These are phyloP conservation scores for Ctena decussata DNA, from an alignment of 2,888 invertebrate species.

Conservation along the genomic window DNA sequence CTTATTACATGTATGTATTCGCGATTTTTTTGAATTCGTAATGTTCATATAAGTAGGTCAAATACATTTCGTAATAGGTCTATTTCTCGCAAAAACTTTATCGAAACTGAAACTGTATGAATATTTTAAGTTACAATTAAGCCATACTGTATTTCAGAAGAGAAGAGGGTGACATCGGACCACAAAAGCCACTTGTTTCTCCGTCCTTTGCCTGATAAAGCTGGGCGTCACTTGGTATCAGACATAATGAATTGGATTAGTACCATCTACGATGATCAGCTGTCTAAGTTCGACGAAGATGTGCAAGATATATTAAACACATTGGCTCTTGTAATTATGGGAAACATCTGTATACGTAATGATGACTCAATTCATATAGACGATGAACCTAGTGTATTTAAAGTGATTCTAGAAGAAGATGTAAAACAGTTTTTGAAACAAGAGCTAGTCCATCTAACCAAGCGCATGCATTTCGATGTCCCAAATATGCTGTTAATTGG, in stretches of 20 bases:
- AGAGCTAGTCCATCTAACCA: not conserved
- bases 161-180: not conserved
- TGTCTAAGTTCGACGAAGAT: not conserved
- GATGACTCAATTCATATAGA: not conserved
- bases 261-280: not conserved
- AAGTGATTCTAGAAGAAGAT: not conserved
- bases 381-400: not conserved
- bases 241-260: not conserved
- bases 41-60: no score
- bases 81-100: no score
- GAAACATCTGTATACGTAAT: not conserved
- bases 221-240: not conserved
- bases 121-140: no score
- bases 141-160: not conserved
- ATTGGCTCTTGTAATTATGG: not conserved
- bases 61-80: no score
- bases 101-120: no score
- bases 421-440: not conserved
- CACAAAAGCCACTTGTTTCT: not conserved
- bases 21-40: no score
- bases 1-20: no score
- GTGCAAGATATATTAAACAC: not conserved
- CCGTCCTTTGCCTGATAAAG: not conserved
- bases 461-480: not conserved
- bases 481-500: not conserved